Percentiles rank a stretch among this genome's conserved stretches.
These are phyloP conservation scores for Oncorhynchus masou DNA, from an alignment of 2,113 vertebrate species.

Conservation along the genomic window DNA sequence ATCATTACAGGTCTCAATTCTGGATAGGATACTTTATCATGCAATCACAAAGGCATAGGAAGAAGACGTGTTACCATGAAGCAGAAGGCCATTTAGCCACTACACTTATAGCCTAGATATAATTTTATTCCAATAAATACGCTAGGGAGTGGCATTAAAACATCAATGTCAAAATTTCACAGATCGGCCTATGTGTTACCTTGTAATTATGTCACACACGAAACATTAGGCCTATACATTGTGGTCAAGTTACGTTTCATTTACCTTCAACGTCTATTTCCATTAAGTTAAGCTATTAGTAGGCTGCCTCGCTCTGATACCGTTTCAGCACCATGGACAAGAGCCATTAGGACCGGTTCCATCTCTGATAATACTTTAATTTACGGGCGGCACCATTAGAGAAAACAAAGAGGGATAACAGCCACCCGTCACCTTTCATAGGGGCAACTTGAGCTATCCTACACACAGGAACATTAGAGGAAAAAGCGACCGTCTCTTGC, in stretches of 20 bases:
- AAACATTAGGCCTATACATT: no score
- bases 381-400: conserved; percentile 16
- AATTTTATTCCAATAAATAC: no score
- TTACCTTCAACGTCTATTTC: background rate
- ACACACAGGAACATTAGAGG: conserved; percentile 18
- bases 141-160: no score
- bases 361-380: background rate
- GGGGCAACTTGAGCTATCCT: conserved; percentile 30
- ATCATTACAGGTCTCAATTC: no score
- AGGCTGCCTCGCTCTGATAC: background rate
- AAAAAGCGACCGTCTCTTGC: conserved; percentile 35
- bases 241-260: background rate
- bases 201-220: no score
- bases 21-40: background rate
- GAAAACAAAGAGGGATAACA: conserved; percentile 48
- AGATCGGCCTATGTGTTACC: no score
- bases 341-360: background rate
- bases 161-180: no score
- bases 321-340: conserved; percentile 14
- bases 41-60: background rate
- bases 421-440: conserved; percentile 29
- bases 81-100: no score
- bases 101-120: no score
- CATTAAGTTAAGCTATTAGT: background rate
- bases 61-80: no score